Base-by-base conservation (phyloP, 2,113 vertebrate genomes). In the Platysteira castanea region DNA sequence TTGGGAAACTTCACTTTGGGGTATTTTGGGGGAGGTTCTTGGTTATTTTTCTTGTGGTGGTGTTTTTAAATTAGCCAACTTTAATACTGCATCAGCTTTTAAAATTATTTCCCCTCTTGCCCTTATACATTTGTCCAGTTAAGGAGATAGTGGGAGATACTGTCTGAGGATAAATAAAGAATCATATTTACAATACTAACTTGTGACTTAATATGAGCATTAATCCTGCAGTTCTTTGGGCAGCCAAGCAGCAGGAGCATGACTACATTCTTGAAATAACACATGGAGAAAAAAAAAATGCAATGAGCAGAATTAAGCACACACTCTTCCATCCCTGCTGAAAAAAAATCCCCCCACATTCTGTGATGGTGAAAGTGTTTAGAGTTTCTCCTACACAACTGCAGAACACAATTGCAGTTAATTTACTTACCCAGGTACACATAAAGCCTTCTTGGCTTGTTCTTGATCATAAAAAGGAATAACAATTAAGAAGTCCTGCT, bases 181-280 rank as follows among this genome's bases (percentile, higher is more conserved):
- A 67, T 63, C 42, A 27, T 31, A 74, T 67, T 90, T 87, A 65
- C 35, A 70, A 28, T 14, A 52, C 20, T 52, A 54, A 64, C 57
- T 60, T 68, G 65, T 47, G 57, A 90, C 52, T 88, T 56, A 83
- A 68, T 47, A 64, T 33, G 52, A 83, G 33, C 49, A 37, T 44
- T 88, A 87, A 90, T 79, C 75, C 52, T 85, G 27, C 61, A 61
- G 75, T 49, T 79, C 53, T 80, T 35, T 80, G 67, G 67, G 27
- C 74, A 94, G 60, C 10, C 64, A 90, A 59, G 64, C 81, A 91
- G 63, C 42, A 78, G 73, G 13, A 89, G 47, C 47, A 63, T 9
- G 24, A 71, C 75, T 42, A 64, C 82, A 71, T 76, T 93, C 71
- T 64, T 94, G 79, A 92, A 96, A 94, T 76, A 96, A 75, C 61